Conservation (phyloP, 1,140 invertebrate genomes). For the Paraescarpia echinospica region DNA sequence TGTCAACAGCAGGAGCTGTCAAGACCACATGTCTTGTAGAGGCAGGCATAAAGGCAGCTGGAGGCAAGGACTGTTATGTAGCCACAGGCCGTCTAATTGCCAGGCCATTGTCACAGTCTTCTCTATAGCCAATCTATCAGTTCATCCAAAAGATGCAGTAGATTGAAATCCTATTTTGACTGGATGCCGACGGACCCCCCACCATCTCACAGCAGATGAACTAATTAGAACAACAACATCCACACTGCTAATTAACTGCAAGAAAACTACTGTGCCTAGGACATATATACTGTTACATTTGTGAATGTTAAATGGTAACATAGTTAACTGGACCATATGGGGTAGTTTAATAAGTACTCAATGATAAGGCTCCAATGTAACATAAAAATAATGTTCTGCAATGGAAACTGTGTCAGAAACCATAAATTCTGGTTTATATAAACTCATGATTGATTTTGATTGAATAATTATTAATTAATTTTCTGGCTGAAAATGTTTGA, state of each 20-base stretch:
- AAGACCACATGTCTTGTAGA: neutral
- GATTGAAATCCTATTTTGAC: neutral
- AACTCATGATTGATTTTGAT: neutral
- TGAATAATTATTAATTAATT: too few species aligned
- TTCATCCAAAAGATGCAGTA: neutral
- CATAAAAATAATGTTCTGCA: neutral
- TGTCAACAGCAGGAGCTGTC: neutral
- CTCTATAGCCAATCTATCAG: neutral
- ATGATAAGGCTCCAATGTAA: neutral
- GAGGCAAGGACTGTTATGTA: neutral
- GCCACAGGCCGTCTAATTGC: neutral
- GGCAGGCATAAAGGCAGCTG: neutral
- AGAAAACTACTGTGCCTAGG: neutral
- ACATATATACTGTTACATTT: neutral
- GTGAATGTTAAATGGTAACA: neutral
- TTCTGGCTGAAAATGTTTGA: neutral
- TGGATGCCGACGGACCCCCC: too few species aligned
- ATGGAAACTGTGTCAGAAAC: neutral
- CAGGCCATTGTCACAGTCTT: neutral
- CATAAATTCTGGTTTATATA: too few species aligned
- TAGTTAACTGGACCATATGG: neutral
- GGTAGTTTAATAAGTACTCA: neutral
- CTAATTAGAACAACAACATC: neutral
- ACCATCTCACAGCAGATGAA: neutral
- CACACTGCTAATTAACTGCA: neutral